Evolutionary conservation across 1,140 invertebrate genomes (phyloP).

Genomic region (Hirudo medicinalis): DNA sequence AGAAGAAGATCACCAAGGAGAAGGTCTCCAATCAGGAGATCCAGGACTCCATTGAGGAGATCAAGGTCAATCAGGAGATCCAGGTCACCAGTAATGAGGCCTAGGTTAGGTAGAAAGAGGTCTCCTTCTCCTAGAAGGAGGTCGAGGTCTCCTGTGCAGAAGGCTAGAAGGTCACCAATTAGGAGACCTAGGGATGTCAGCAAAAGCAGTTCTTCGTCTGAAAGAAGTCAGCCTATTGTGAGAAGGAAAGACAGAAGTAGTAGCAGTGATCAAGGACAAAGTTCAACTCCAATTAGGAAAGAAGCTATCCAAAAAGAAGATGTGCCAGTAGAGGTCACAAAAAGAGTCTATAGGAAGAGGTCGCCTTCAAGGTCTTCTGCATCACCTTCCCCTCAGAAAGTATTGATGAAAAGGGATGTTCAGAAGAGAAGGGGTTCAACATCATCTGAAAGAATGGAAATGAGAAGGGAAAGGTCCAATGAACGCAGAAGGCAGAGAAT

Average conservation of each 20-base stretch:
- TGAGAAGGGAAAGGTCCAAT: no score
- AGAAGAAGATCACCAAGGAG: conserved; percentile 3
- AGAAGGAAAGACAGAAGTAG: not conserved
- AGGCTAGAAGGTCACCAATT: not conserved
- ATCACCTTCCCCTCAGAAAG: no score
- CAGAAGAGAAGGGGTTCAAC: no score
- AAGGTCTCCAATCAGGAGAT: not conserved
- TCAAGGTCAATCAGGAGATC: conserved; percentile 5
- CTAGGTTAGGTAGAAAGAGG: no score
- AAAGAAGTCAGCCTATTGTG: not conserved
- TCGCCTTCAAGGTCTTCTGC: no score
- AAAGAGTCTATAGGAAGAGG: no score
- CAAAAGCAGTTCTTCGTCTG: not conserved
- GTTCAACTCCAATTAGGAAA: not conserved
- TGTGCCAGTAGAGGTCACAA: no score
- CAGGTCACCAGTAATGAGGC: not conserved
- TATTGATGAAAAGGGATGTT: no score
- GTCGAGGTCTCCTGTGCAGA: not conserved
- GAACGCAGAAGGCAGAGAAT: no score
- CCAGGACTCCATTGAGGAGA: not conserved
- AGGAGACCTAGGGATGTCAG: not conserved
- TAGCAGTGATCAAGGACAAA: not conserved
- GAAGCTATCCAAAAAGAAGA: not conserved
- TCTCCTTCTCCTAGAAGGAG: not conserved
- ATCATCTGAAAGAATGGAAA: no score